A percentile compares a stretch with the other conserved stretches of the same genome.
phyloP scores from a whole-genome alignment of 2,113 vertebrate genomes.

The Nanger granti region DNA sequence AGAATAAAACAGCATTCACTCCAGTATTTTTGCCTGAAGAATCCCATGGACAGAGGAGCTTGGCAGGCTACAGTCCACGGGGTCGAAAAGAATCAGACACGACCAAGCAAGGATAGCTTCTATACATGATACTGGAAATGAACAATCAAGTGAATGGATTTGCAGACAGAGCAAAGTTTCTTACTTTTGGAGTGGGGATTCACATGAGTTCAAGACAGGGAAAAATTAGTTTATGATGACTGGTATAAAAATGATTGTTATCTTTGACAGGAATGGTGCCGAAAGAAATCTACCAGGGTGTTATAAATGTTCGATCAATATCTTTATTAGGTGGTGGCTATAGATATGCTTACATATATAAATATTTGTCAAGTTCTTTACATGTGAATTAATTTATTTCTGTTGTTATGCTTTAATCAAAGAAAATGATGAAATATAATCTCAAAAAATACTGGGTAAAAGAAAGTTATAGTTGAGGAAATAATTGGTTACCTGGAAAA shows the following conservation, averaged over 20 bases:
- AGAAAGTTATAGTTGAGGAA: neutral
- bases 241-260: neutral
- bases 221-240: neutral
- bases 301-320: neutral
- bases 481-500: neutral
- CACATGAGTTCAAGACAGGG: neutral
- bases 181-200: neutral
- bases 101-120: neutral
- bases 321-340: neutral
- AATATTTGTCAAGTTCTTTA: neutral
- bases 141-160: neutral
- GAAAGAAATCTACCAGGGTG: neutral
- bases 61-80: neutral
- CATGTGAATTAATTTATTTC: neutral
- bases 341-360: neutral
- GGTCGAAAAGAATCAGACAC: rapidly evolving
- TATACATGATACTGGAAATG: neutral
- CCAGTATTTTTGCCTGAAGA: neutral
- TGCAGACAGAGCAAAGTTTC: neutral
- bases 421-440: neutral
- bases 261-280: neutral
- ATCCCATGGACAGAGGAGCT: neutral
- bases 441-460: neutral
- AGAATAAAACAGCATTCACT: neutral
- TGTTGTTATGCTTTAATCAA: neutral